Percentiles rank a stretch among this genome's conserved stretches.
phyloP scores from a whole-genome alignment of 2,113 vertebrate species.

The Myiozetetes cayanensis region DNA sequence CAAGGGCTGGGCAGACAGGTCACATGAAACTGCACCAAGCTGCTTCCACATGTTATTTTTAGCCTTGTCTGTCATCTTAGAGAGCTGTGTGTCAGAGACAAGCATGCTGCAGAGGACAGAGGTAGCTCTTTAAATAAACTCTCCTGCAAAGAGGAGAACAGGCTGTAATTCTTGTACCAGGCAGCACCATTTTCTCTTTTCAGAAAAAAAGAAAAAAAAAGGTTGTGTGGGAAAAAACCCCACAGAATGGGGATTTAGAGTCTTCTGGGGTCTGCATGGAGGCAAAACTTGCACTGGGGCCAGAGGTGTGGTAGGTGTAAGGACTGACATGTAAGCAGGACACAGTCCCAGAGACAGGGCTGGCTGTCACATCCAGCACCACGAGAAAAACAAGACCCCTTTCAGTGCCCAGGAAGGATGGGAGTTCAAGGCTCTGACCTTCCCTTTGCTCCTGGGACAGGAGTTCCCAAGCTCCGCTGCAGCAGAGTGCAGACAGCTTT shows the following conservation, averaged over 20 bases:
- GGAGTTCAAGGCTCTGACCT: background rate
- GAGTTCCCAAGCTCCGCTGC: background rate
- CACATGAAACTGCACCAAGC: conserved; percentile 37
- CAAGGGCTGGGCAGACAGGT: background rate
- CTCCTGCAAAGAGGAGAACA: background rate
- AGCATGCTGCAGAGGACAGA: conserved; percentile 19
- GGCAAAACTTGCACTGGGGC: background rate
- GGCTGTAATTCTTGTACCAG: background rate
- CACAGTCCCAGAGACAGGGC: background rate
- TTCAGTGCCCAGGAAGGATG: background rate
- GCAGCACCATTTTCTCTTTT: background rate
- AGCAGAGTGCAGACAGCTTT: background rate
- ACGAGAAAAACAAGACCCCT: background rate
- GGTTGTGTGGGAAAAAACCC: background rate
- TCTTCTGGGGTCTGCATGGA: background rate
- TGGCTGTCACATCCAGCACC: background rate
- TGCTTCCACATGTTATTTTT: conserved; percentile 41
- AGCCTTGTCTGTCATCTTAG: conserved; percentile 39
- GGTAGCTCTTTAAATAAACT: conserved; percentile 45
- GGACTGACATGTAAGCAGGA: background rate
- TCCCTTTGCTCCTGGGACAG: background rate
- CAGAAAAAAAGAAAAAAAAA: background rate
- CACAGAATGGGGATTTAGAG: background rate
- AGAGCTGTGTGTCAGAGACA: background rate
- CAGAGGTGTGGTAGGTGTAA: background rate